These are phyloP conservation scores for rabbit (Oryctolagus cuniculus) DNA, from an alignment of 2,113 vertebrate species.

Conservation along the genomic window mOryCun1.1 NC_091439.1:92492001-92492500, in stretches of 20 bases:
- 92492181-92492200: neutral
- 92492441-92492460: neutral
- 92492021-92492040: neutral
- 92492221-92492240: too few relatives aligned
- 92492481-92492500: neutral
- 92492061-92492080: neutral
- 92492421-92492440: neutral
- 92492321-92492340: neutral
- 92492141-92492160: neutral
- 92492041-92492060: neutral
- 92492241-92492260: too few relatives aligned
- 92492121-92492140: neutral
- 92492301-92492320: too few relatives aligned
- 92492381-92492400: constrained; percentile 34
- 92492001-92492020: constrained; percentile 4
- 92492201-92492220: too few relatives aligned
- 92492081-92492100: neutral
- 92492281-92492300: too few relatives aligned
- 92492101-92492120: neutral
- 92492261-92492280: too few relatives aligned
- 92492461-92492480: neutral
- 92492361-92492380: neutral
- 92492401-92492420: constrained; percentile 16
- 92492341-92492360: neutral
- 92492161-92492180: neutral